Evolutionary conservation across 2,113 vertebrate genomes (phyloP), one percentile per base, ranked within the genome.

Genomic region (Sylvilagus bachmani): DNA sequence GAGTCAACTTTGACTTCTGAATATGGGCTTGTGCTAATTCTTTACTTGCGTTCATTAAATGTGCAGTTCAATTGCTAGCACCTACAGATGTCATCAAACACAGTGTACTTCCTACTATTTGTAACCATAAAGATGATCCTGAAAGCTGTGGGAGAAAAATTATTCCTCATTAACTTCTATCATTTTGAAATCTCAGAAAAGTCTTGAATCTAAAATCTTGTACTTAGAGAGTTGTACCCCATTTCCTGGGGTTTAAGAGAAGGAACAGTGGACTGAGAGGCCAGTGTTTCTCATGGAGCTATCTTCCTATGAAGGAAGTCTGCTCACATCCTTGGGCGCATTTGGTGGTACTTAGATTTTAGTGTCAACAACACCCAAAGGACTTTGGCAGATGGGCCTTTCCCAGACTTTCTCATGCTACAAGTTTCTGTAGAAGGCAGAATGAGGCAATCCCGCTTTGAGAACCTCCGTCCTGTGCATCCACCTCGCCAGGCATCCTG

Each of bases 111-210:
- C 61, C 49, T 77, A 33, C 49, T 89, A 89, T 96, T 96, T 94
- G 19, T 94, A 96, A 92, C 90, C 81, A 93, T 75, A 69, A 91
- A 91, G 94, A 93, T 80, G 44, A 93, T 89, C 82, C n/a, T 25
- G 25, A 93, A 96, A 61, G 88, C 64, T 62, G n/a, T 51, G 64
- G 51, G 61, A 90, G 90, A 86, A 95, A 92, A 95, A 92, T 69
- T 93, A 91, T 92, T 97, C 69, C 70, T 95, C 81, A 91, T 92
- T 95, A 95, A 94, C 77, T 67, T 77, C 61, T 90, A 80, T 90
- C 90, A 95, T 88, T 91, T 96, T 86, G 86, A 95, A 94, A 86
- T 86, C 55, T 85, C 69, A 92, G 86, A 79, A 81, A 75, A 77
- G 55, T 78, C 78, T 84, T 91, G 77, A 62, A 86, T 86, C 7